Conservation (phyloP, 2,888 invertebrate genomes). For the Cylindroiulus punctatus region DNA sequence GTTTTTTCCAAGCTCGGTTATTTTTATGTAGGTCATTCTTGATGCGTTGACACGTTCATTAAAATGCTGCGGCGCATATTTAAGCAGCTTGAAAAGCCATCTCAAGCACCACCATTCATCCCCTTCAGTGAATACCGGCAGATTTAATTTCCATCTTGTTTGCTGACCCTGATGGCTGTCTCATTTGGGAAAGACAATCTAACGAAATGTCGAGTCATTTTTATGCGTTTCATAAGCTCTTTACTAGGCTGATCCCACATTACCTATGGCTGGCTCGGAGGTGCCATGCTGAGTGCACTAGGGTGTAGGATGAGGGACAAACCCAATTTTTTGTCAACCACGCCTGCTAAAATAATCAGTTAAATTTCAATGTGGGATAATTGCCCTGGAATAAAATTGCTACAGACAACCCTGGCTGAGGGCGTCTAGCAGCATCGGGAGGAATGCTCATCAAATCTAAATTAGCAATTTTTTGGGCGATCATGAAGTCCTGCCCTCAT, state of each 20-base stretch:
- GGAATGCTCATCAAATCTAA: not conserved
- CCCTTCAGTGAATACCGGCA: not conserved
- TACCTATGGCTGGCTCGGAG: not conserved
- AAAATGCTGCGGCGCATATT: not conserved
- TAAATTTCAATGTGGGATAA: constrained; percentile 34
- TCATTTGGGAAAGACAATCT: constrained; percentile 21
- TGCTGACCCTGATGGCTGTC: not conserved
- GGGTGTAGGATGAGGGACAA: constrained; percentile 6
- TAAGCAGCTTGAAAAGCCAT: constrained; percentile 34
- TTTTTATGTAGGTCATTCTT: constrained; percentile 11
- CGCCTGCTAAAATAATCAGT: constrained; percentile 34
- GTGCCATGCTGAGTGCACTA: constrained; percentile 6
- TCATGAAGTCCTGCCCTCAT: too few species aligned
- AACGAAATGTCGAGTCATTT: constrained; percentile 31
- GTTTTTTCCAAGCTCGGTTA: not conserved
- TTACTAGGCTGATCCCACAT: not conserved
- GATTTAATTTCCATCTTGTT: constrained; percentile 24
- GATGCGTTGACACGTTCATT: constrained; percentile 29
- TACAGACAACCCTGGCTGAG: not conserved
- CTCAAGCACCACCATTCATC: constrained; percentile 15
- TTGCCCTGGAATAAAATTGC: constrained; percentile 3
- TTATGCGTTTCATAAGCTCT: constrained; percentile 29
- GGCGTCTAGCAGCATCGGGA: not conserved
- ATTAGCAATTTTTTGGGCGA: too few species aligned
- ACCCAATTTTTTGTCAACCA: constrained; percentile 28